Evolutionary conservation across 2,888 invertebrate genomes (phyloP).

Genomic region (Tyria jacobaeae): DNA sequence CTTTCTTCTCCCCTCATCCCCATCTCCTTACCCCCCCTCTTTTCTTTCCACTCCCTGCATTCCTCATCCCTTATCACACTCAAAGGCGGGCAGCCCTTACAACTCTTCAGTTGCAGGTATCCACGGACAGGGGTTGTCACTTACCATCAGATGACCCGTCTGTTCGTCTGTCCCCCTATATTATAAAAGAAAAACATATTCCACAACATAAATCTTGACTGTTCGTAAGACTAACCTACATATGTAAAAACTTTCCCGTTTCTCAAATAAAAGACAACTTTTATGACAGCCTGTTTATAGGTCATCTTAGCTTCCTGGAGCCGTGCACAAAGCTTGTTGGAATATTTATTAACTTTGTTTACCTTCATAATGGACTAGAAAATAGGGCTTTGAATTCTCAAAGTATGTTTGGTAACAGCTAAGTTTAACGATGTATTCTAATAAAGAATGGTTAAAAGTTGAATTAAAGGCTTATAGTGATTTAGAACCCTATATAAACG

Average conservation of each 20-base stretch:
- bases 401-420: background rate
- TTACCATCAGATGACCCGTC: no score
- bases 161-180: no score
- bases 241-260: slow-evolving; percentile 13
- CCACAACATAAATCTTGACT: slow-evolving; percentile 6
- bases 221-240: slow-evolving; percentile 5
- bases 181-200: background rate
- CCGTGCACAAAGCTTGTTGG: slow-evolving; percentile 11
- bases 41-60: no score
- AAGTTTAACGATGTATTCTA: background rate
- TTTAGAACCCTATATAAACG: background rate
- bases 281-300: slow-evolving; percentile 11
- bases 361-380: slow-evolving; percentile 19
- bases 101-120: no score
- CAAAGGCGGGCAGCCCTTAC: no score
- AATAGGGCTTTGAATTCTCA: slow-evolving; percentile 10
- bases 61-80: no score
- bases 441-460: background rate
- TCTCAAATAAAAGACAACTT: slow-evolving; percentile 20
- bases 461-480: background rate
- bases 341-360: slow-evolving; percentile 40
- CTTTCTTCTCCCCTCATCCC: no score
- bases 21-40: no score
- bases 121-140: no score
- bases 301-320: slow-evolving; percentile 2